These are phyloP conservation scores for Gephyroberyx darwinii DNA, from an alignment of 2,797 vertebrate genomes.

Conservation along the genomic window DNA sequence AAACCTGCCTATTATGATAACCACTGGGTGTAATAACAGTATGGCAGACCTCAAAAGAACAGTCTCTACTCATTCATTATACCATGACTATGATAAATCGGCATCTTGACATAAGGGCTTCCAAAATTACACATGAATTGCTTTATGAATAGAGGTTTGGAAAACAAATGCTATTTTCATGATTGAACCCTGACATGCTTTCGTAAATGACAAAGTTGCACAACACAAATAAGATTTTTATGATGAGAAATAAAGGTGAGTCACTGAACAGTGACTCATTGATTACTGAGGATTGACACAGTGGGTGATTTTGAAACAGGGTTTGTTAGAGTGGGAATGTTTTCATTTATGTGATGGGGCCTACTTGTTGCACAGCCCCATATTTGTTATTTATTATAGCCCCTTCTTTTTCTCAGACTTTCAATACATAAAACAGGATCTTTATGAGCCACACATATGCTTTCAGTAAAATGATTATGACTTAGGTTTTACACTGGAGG, in stretches of 20 bases:
- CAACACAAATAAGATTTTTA: neutral
- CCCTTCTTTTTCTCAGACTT: neutral
- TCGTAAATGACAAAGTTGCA: neutral
- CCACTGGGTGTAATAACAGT: constrained; percentile 43
- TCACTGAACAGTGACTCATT: no score
- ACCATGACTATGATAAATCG: constrained; percentile 29
- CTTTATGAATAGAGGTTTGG: neutral
- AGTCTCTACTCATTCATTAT: constrained; percentile 36
- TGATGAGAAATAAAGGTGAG: no score
- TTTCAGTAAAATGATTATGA: neutral
- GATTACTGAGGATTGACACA: no score
- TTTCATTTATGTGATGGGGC: neutral
- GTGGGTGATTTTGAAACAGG: no score
- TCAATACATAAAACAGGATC: neutral
- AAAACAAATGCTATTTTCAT: neutral
- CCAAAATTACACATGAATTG: neutral
- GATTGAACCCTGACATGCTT: neutral
- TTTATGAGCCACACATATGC: neutral
- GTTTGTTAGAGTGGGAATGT: no score
- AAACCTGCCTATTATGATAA: constrained; percentile 20
- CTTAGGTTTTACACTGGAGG: no score
- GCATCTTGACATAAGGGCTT: constrained; percentile 4
- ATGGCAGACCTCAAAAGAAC: constrained; percentile 38
- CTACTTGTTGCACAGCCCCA: constrained; percentile 1
- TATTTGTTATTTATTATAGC: neutral